Percentiles rank a stretch among this genome's conserved stretches.
These are phyloP conservation scores for Dryocosmus kuriphilus DNA, from an alignment of 2,888 invertebrate species.

Conservation along the genomic window DNA sequence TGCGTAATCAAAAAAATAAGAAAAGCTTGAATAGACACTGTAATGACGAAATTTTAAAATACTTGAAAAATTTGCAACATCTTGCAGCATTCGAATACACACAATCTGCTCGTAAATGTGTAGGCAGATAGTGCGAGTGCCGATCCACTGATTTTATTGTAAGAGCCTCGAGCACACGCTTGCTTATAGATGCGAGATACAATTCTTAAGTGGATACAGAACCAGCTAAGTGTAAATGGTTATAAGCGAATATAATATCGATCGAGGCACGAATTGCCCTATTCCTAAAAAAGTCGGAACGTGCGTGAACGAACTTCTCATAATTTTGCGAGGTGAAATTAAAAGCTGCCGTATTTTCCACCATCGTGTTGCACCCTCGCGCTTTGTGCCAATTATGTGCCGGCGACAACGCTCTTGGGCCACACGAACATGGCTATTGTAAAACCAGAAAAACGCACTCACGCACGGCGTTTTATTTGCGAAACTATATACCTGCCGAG, in stretches of 20 bases:
- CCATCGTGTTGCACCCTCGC: background rate
- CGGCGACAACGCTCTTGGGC: slow-evolving; percentile 19
- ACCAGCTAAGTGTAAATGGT: background rate
- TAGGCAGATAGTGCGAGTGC: background rate
- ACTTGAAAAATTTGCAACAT: background rate
- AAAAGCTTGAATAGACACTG: background rate
- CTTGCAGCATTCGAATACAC: background rate
- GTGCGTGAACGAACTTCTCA: background rate
- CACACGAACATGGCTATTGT: slow-evolving; percentile 30
- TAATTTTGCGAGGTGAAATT: background rate
- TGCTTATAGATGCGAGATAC: background rate
- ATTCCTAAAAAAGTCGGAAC: background rate
- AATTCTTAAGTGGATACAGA: background rate
- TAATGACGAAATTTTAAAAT: background rate
- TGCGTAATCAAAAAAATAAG: background rate
- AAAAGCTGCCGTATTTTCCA: background rate
- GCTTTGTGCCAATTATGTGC: background rate
- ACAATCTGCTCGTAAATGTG: background rate
- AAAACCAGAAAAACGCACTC: slow-evolving; percentile 54
- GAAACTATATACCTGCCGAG: background rate
- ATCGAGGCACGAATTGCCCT: slow-evolving; percentile 28
- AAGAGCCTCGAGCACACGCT: slow-evolving; percentile 15
- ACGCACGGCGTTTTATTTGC: slow-evolving; percentile 52
- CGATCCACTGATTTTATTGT: slow-evolving; percentile 4
- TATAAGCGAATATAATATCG: slow-evolving; percentile 21